Conservation (phyloP, 2,797 vertebrate species). For the Chiroxiphia lanceolata region DNA sequence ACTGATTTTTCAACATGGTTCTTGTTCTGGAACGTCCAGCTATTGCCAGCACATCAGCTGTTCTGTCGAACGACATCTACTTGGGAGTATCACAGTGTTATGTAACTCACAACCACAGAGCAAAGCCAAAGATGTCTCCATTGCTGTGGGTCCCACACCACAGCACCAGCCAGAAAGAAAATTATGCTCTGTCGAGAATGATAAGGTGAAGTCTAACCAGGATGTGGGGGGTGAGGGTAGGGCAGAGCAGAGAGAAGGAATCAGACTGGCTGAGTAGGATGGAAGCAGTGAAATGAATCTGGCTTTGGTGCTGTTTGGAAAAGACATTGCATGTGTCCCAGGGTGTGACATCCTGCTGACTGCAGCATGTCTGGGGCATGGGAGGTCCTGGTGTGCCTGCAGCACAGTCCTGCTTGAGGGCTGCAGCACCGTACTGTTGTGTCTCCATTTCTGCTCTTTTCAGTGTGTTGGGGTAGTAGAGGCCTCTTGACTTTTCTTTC, state of each 20-base stretch:
- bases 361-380: background rate
- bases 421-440: rapidly evolving
- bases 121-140: background rate
- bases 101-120: background rate
- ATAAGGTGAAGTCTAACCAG: too few relatives aligned
- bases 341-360: background rate
- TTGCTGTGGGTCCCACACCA: background rate
- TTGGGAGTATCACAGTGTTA: background rate
- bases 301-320: background rate
- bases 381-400: rapidly evolving
- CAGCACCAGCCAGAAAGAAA: background rate
- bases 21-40: background rate
- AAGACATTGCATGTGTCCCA: rapidly evolving
- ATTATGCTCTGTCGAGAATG: background rate
- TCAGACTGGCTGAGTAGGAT: background rate
- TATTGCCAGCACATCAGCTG: background rate
- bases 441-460: background rate
- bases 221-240: background rate
- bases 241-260: background rate
- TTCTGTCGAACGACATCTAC: background rate
- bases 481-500: background rate
- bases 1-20: background rate
- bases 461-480: background rate
- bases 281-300: background rate
- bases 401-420: rapidly evolving